Conservation (phyloP, 2,888 invertebrate genomes). For the Craniophora ligustri region DNA sequence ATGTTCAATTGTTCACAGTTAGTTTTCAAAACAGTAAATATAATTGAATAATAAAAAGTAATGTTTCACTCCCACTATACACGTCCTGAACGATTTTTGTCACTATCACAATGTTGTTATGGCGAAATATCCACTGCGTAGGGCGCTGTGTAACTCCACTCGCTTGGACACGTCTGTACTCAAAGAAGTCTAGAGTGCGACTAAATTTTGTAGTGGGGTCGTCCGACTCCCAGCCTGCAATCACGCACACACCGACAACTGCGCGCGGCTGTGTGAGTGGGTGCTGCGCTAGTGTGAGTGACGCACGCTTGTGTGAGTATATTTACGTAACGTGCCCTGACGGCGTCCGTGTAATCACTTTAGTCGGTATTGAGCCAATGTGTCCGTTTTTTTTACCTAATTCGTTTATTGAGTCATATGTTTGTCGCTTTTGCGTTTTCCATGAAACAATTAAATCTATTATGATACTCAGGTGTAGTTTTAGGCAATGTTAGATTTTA, state of each 20-base stretch:
- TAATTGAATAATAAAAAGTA: constrained; percentile 52
- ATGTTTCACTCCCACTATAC: constrained; percentile 83
- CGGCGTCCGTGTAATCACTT: constrained; percentile 80
- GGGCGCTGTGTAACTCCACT: constrained; percentile 72
- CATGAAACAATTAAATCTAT: constrained; percentile 64
- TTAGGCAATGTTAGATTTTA: constrained; percentile 55
- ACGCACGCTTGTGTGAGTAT: constrained; percentile 68
- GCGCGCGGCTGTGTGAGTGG: constrained; percentile 39
- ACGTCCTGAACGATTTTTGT: constrained; percentile 79
- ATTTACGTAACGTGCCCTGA: constrained; percentile 84
- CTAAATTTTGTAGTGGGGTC: constrained; percentile 87
- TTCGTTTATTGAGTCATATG: constrained; percentile 85
- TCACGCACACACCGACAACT: constrained; percentile 68
- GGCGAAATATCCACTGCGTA: constrained; percentile 85
- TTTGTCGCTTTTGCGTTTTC: constrained; percentile 69
- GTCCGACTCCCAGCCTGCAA: constrained; percentile 78
- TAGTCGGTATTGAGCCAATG: constrained; percentile 81
- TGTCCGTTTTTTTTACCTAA: constrained; percentile 84
- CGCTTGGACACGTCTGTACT: constrained; percentile 75
- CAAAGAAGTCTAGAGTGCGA: constrained; percentile 78
- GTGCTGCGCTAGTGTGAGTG: constrained; percentile 62
- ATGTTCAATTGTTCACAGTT: constrained; percentile 73
- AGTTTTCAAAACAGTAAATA: constrained; percentile 62
- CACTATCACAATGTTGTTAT: constrained; percentile 86
- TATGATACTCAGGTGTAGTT: constrained; percentile 65